Conservation (phyloP, 1,140 invertebrate genomes). For the Cylas formicarius region DNA sequence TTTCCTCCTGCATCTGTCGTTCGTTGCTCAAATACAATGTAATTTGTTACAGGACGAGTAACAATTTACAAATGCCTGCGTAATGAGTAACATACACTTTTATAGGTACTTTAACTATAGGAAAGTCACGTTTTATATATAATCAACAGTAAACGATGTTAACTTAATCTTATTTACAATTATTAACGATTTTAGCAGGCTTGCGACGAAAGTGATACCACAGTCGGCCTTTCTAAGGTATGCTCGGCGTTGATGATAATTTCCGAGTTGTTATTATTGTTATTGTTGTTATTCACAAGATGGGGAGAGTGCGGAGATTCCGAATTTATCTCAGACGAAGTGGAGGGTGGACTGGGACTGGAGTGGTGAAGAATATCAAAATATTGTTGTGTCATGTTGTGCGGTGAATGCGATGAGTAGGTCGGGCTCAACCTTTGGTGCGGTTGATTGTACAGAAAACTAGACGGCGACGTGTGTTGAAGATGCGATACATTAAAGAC, state of each 20-base stretch:
- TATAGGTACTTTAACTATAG: no score
- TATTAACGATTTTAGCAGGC: no score
- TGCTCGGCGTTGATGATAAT: constrained; percentile 34
- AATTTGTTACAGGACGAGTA: no score
- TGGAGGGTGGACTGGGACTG: constrained; percentile 32
- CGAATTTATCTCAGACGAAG: constrained; percentile 27
- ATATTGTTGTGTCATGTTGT: constrained; percentile 27
- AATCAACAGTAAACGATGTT: background rate
- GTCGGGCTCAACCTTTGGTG: constrained; percentile 27
- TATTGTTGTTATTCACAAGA: constrained; percentile 31
- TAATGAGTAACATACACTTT: no score
- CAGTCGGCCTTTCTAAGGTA: constrained; percentile 38
- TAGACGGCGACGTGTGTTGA: constrained; percentile 22
- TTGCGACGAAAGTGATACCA: constrained; percentile 39
- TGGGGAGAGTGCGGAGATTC: constrained; percentile 29
- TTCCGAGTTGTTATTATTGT: constrained; percentile 38
- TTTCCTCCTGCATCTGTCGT: no score
- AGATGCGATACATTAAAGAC: constrained; percentile 30
- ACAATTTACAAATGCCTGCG: no score
- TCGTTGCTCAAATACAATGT: no score
- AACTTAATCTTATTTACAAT: background rate
- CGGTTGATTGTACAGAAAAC: constrained; percentile 25
- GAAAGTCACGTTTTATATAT: background rate
- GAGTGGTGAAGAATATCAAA: constrained; percentile 29
- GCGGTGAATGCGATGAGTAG: constrained; percentile 33